phyloP scores from a whole-genome alignment of 2,113 vertebrate genomes.

The Megaleporinus macrocephalus region DNA sequence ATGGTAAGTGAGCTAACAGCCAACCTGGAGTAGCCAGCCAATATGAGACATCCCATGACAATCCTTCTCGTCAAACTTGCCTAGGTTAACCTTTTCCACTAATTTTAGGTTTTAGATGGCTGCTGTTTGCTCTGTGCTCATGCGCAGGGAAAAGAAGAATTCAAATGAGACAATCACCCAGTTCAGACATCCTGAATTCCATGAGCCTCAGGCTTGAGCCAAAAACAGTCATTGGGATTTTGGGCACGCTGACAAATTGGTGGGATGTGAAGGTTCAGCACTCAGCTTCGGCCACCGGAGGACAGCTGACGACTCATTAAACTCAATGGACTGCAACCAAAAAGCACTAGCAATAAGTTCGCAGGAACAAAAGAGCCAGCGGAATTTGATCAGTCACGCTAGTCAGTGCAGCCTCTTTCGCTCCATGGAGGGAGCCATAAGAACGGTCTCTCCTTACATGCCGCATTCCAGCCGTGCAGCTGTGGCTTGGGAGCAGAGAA shows the following conservation, averaged over 20 bases:
- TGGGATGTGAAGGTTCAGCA: slow-evolving; percentile 23
- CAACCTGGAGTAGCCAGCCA: no score
- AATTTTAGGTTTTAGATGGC: no score
- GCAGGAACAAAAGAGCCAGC: slow-evolving; percentile 17
- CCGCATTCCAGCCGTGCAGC: slow-evolving; percentile 69
- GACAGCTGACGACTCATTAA: slow-evolving; percentile 26
- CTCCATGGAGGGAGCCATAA: slow-evolving; percentile 55
- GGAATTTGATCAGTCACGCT: slow-evolving; percentile 32
- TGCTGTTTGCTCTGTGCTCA: not conserved
- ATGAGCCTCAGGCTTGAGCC: not conserved
- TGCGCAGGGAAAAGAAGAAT: not conserved
- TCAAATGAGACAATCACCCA: not conserved
- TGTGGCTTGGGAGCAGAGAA: slow-evolving; percentile 58
- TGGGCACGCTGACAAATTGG: slow-evolving; percentile 21
- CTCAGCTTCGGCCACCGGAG: not conserved
- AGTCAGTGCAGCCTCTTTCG: slow-evolving; percentile 34
- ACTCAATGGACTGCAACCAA: slow-evolving; percentile 24
- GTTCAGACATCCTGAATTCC: not conserved
- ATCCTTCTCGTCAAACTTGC: no score
- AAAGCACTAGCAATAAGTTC: slow-evolving; percentile 9
- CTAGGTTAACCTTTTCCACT: no score
- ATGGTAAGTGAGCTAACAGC: no score
- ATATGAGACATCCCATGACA: no score
- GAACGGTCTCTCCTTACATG: slow-evolving; percentile 60
- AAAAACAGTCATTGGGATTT: not conserved